Percentiles rank a stretch among this genome's conserved stretches.
These are phyloP conservation scores for Hedya salicella DNA, from an alignment of 2,888 invertebrate genomes.

Conservation along the genomic window DNA sequence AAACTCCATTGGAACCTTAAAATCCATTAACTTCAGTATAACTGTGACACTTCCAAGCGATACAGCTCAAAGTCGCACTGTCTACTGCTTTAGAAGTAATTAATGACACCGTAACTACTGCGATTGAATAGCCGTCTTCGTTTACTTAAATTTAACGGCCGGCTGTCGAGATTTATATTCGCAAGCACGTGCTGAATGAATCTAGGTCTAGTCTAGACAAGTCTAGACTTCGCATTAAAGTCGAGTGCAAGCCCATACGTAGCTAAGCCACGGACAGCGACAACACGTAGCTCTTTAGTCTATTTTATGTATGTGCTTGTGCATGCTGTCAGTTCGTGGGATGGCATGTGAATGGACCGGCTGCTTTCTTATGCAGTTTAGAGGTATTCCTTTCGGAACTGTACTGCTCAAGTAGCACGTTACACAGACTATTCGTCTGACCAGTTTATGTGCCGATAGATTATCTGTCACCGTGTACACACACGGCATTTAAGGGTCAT, in stretches of 20 bases:
- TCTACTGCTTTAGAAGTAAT: background rate
- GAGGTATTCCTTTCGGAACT: conserved; percentile 7
- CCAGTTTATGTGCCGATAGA: too few species aligned
- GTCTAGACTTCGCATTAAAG: background rate
- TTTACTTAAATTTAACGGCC: conserved; percentile 31
- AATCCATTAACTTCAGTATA: too few species aligned
- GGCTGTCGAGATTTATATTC: conserved; percentile 26
- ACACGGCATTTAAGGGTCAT: too few species aligned
- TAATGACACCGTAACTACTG: conserved; percentile 2
- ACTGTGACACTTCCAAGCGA: too few species aligned
- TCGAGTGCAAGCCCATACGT: background rate
- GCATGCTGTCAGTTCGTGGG: conserved; percentile 2
- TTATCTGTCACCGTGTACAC: too few species aligned
- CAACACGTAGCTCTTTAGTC: conserved; percentile 2
- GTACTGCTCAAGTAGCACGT: background rate
- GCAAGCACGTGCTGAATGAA: conserved; percentile 23
- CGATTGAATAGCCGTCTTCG: conserved; percentile 19
- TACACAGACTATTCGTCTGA: too few species aligned
- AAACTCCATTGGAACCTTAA: too few species aligned
- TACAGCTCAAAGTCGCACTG: too few species aligned
- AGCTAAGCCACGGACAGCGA: background rate
- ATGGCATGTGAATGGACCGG: conserved; percentile 24
- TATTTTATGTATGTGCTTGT: background rate
- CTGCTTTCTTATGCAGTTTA: conserved; percentile 23
- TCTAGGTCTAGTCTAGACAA: conserved; percentile 14